Percentiles rank a stretch among this genome's conserved stretches.
These are phyloP conservation scores for Sebastes nivosus DNA, from an alignment of 2,797 vertebrate species.

Conservation along the genomic window DNA sequence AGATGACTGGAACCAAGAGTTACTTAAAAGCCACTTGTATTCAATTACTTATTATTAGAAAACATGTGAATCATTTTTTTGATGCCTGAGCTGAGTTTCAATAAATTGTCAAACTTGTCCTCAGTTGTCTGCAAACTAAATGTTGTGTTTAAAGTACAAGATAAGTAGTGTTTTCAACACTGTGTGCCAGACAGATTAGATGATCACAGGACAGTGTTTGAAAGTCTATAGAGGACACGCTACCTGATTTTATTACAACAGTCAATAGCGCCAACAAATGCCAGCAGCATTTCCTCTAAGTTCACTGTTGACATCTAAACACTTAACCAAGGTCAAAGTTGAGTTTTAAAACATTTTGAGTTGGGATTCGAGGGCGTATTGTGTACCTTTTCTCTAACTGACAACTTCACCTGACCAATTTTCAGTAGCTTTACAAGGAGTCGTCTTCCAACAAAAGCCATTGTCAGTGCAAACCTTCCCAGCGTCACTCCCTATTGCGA, in stretches of 20 bases:
- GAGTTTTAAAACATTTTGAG: not conserved
- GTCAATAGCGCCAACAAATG: not conserved
- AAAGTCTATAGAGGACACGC: not conserved
- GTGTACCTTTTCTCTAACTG: not conserved
- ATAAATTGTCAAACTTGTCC: not conserved
- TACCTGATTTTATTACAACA: not conserved
- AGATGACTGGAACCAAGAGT: not conserved
- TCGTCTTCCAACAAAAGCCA: too few species aligned
- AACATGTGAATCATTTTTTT: not conserved
- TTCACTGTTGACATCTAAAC: not conserved
- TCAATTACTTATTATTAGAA: not conserved
- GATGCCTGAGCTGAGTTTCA: not conserved
- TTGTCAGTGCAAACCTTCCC: too few species aligned
- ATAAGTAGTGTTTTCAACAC: not conserved
- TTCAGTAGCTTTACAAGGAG: too few species aligned
- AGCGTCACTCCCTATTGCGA: too few species aligned
- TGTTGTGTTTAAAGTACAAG: not conserved
- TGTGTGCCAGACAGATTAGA: not conserved
- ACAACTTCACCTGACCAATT: not conserved
- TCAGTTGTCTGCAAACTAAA: not conserved
- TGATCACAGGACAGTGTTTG: not conserved
- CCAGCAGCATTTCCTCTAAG: not conserved
- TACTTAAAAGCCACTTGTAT: not conserved
- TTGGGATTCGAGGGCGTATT: not conserved
- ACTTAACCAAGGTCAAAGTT: not conserved